phyloP scores from a whole-genome alignment of 2,113 vertebrate genomes.

The Callipepla squamata region DNA sequence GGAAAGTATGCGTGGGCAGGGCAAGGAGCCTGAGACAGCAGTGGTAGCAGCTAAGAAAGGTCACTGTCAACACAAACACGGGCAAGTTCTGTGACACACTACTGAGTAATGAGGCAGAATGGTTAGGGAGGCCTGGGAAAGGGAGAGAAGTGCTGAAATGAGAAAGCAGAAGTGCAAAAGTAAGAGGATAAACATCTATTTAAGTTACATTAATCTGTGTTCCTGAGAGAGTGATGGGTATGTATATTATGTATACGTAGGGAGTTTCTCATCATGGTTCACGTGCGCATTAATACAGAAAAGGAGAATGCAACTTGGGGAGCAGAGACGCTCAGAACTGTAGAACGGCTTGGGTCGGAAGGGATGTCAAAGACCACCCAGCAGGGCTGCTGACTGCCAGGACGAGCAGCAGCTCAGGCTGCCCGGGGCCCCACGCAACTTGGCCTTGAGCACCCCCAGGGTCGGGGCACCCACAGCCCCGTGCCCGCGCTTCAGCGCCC shows the following conservation, averaged over 20 bases:
- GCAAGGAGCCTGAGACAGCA: not conserved
- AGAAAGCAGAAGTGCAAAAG: not conserved
- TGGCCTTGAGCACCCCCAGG: too few relatives aligned
- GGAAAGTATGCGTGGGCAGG: not conserved
- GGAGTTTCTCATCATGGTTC: not conserved
- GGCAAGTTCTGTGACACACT: not conserved
- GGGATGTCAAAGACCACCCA: too few relatives aligned
- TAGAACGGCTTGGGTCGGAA: too few relatives aligned
- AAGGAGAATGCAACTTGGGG: not conserved
- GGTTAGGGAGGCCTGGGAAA: not conserved
- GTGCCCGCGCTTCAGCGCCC: too few relatives aligned
- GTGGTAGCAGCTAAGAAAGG: not conserved
- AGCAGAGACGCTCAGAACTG: not conserved
- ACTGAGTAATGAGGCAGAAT: not conserved
- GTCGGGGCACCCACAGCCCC: too few relatives aligned
- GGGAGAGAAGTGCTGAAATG: not conserved
- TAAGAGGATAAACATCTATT: not conserved
- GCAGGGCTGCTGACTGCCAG: too few relatives aligned
- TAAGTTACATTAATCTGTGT: not conserved
- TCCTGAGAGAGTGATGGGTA: not conserved
- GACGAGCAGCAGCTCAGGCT: too few relatives aligned
- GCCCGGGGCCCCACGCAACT: too few relatives aligned
- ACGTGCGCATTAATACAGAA: not conserved
- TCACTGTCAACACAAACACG: fast-evolving
- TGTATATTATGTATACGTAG: not conserved